Conservation (phyloP, 2,797 vertebrate species). For the Danio aesculapii region DNA sequence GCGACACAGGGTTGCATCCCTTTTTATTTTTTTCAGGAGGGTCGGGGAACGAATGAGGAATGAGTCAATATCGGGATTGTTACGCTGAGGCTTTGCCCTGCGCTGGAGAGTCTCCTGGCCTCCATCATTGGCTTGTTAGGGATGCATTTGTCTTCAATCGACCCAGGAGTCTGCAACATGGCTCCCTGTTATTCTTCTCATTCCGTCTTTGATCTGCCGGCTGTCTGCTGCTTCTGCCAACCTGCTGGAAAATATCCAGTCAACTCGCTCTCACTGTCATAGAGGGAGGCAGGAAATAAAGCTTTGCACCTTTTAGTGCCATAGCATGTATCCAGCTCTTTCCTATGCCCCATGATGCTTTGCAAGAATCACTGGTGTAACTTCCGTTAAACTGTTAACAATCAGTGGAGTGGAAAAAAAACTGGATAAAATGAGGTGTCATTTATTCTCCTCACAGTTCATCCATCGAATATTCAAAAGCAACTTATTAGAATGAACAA, state of each 20-base stretch:
- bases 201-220: constrained; percentile 55
- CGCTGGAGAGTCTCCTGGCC: constrained; percentile 66
- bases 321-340: background rate
- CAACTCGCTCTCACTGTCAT: background rate
- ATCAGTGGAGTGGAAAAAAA: too few relatives aligned
- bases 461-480: too few relatives aligned
- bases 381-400: too few relatives aligned
- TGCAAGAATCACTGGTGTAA: too few relatives aligned
- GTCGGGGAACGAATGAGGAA: constrained; percentile 60
- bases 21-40: constrained; percentile 60
- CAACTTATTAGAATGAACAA: too few relatives aligned
- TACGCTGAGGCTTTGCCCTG: constrained; percentile 54
- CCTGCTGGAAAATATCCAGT: constrained; percentile 41
- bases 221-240: constrained; percentile 62
- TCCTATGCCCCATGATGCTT: too few relatives aligned
- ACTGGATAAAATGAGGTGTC: too few relatives aligned
- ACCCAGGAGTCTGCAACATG: constrained; percentile 51
- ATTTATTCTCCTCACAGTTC: too few relatives aligned
- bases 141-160: constrained; percentile 69
- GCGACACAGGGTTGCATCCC: constrained; percentile 34
- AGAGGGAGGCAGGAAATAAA: constrained; percentile 7
- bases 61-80: constrained; percentile 77
- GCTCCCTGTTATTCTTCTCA: constrained; percentile 58
- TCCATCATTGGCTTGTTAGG: constrained; percentile 77
- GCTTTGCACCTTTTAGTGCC: constrained; percentile 23